These are phyloP conservation scores for Podargus strigoides DNA, from an alignment of 2,797 vertebrate genomes.

Conservation along the genomic window DNA sequence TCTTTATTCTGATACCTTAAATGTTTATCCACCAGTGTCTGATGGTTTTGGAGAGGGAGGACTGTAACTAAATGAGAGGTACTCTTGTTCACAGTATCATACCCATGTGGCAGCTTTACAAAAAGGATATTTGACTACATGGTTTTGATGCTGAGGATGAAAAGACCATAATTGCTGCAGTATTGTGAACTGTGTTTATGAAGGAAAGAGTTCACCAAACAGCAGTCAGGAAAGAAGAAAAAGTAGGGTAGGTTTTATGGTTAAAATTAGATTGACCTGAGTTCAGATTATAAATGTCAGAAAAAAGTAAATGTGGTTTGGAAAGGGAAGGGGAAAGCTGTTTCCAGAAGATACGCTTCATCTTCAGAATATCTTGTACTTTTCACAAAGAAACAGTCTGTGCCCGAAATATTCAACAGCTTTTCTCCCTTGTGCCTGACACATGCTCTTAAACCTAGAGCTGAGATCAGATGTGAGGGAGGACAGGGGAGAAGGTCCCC, in stretches of 20 bases:
- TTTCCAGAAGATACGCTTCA: background rate
- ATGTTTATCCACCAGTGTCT: background rate
- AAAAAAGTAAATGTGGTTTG: background rate
- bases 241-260: background rate
- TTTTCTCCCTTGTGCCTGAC: background rate
- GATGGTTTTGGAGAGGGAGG: background rate
- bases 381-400: background rate
- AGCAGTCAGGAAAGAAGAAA: background rate
- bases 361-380: background rate
- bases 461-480: background rate
- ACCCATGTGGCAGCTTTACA: background rate
- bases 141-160: background rate
- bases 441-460: background rate
- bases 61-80: background rate
- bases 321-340: background rate
- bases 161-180: background rate
- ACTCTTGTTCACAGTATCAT: background rate
- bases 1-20: background rate
- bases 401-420: constrained; percentile 1
- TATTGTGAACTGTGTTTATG: background rate
- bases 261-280: constrained; percentile 7
- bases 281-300: background rate
- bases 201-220: constrained; percentile 6
- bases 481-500: background rate
- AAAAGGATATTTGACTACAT: background rate